These are phyloP conservation scores for Capitulum mitella DNA, from an alignment of 2,888 invertebrate species.

Conservation along the genomic window DNA sequence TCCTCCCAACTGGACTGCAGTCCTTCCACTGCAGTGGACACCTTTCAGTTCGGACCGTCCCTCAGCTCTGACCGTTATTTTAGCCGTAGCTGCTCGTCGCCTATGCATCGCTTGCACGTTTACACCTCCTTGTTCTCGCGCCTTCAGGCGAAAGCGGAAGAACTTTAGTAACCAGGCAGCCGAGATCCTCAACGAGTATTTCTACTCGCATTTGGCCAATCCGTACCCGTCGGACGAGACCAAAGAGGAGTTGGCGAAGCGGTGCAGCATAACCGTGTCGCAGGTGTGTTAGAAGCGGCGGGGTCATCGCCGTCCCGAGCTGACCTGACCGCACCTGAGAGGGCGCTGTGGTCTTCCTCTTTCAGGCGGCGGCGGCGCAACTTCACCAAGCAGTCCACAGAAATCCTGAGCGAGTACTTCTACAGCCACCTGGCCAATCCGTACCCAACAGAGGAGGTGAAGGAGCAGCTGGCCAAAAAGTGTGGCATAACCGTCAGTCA, in stretches of 20 bases:
- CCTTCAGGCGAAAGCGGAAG: not conserved
- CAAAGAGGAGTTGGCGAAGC: conserved; percentile 97
- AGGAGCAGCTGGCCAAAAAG: conserved; percentile 97
- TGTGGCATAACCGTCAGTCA: conserved; percentile 97
- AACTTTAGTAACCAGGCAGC: conserved; percentile 84
- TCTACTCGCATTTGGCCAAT: conserved; percentile 97
- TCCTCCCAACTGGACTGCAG: no score
- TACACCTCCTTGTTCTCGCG: not conserved
- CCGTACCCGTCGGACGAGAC: conserved; percentile 99
- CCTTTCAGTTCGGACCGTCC: not conserved
- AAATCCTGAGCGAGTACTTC: conserved; percentile 98
- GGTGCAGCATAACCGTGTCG: conserved; percentile 96
- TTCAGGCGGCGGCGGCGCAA: conserved; percentile 37
- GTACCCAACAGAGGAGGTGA: conserved; percentile 99
- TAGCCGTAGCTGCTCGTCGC: conserved; percentile 17
- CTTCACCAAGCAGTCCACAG: conserved; percentile 85
- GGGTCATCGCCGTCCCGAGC: not conserved
- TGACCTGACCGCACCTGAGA: not conserved
- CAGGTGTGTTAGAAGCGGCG: conserved; percentile 55
- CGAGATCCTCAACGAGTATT: conserved; percentile 98
- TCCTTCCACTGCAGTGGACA: no score
- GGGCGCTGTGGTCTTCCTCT: conserved; percentile 26
- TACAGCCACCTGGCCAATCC: conserved; percentile 99
- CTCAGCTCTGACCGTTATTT: no score
- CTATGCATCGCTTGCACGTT: not conserved